Base-by-base conservation (phyloP, 2,888 invertebrate genomes). In the Schizaphis graminum region DNA sequence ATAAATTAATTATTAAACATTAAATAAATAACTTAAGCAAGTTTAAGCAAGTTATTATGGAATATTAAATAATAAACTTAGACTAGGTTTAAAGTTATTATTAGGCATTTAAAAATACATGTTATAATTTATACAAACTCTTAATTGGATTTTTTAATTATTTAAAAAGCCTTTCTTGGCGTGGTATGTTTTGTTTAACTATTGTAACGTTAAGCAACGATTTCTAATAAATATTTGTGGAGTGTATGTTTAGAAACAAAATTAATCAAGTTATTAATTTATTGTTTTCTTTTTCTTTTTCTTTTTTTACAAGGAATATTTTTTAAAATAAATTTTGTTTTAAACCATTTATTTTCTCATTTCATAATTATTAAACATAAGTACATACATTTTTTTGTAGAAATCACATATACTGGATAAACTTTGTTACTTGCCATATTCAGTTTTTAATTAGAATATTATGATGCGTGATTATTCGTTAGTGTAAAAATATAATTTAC, bases 141-240 rank as follows among this genome's bases (percentile, higher is more conserved):
- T 67, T 67, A 67, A 67, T 67, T 67, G n/a, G n/a, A 67, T 67
- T 67, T 67, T 67, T 67, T 67, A 67, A 67, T 67, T 67, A 67
- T 67, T 67, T 67, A 35, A 67, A 67, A 67, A 67, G 16, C 1
- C 5, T 67, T 35, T 67, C n/a, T 67, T 67, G 1, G n/a, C 13
- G n/a, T 57, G 61, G 28, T 61, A 3, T 67, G 16, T 67, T n/a
- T 16, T 67, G 35, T n/a, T 67, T 35, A 67, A 67, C 67, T 67
- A 67, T 67, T 13, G 21, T n/a, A 5, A 67, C 16, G 67, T 67
- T 16, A n/a, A 67, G n/a, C n/a, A 67, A 67, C 16, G 67, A 67
- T 35, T 67, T n/a, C 67, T 67, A 67, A 67, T 35, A 67, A 67
- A 67, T 67, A 67, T 67, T 67, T 67, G 67, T 35, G 4, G 5